Percentiles rank a stretch among this genome's conserved stretches.
Evolutionary conservation across 23 tunicate species (phyloP).

Genomic region (Phallusia fumigata): DNA sequence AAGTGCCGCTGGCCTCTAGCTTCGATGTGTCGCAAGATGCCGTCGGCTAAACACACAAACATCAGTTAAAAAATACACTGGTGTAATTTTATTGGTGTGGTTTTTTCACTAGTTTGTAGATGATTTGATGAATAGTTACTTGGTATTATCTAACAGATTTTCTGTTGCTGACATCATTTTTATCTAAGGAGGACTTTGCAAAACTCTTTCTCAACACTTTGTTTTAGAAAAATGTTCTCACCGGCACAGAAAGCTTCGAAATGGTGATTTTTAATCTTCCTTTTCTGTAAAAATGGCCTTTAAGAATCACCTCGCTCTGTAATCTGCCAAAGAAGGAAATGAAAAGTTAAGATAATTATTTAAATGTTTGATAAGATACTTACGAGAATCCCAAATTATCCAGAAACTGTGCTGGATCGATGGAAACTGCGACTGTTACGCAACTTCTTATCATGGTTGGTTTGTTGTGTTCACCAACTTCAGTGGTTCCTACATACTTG

Average conservation of each 20-base stretch:
- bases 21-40: constrained; percentile 41
- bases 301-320: constrained; percentile 50
- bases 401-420: constrained; percentile 71
- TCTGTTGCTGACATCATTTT: constrained; percentile 35
- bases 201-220: constrained; percentile 42
- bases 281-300: constrained; percentile 83
- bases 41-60: constrained; percentile 9
- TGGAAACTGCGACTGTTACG: constrained; percentile 74
- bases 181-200: constrained; percentile 64
- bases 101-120: background rate
- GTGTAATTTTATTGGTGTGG: background rate
- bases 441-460: constrained; percentile 67
- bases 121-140: constrained; percentile 26
- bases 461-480: constrained; percentile 57
- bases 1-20: constrained; percentile 27
- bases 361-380: background rate
- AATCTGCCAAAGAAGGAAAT: background rate
- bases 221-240: background rate
- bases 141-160: constrained; percentile 42
- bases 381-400: constrained; percentile 84
- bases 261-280: constrained; percentile 82
- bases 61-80: background rate
- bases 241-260: constrained; percentile 39
- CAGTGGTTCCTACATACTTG: constrained; percentile 77
- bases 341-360: background rate